Conservation (phyloP, 1,140 invertebrate genomes). For the Cyclina sinensis region DNA sequence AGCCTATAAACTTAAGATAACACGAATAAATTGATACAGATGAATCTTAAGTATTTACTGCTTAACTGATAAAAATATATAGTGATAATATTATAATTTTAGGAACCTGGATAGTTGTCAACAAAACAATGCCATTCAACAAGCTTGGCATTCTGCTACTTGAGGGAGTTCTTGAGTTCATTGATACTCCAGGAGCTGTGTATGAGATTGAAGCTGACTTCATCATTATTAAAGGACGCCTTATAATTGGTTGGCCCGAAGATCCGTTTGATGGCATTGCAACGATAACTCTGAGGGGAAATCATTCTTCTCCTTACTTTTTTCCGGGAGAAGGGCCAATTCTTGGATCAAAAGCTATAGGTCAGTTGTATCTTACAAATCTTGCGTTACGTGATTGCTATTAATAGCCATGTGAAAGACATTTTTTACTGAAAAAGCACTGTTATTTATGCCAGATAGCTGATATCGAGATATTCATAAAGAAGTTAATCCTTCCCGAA, state of each 20-base stretch:
- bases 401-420: no score
- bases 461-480: no score
- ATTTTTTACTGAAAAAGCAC: no score
- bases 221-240: slow-evolving; percentile 80
- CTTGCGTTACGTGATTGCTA: no score
- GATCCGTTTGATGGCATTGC: slow-evolving; percentile 77
- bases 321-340: slow-evolving; percentile 68
- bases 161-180: slow-evolving; percentile 82
- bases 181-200: slow-evolving; percentile 64
- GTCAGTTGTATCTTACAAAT: slow-evolving; percentile 65
- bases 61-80: no score
- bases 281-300: slow-evolving; percentile 78
- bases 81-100: slow-evolving; percentile 10
- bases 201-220: slow-evolving; percentile 74
- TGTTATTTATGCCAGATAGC: no score
- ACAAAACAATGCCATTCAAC: slow-evolving; percentile 56
- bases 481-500: no score
- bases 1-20: no score
- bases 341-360: slow-evolving; percentile 82
- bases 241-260: slow-evolving; percentile 82
- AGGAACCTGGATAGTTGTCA: slow-evolving; percentile 82
- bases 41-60: no score
- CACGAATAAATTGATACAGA: no score
- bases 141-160: slow-evolving; percentile 77
- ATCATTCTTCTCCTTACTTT: slow-evolving; percentile 72